These are phyloP conservation scores for Lophochroa leadbeateri DNA, from an alignment of 2,113 vertebrate species.

Conservation along the genomic window DNA sequence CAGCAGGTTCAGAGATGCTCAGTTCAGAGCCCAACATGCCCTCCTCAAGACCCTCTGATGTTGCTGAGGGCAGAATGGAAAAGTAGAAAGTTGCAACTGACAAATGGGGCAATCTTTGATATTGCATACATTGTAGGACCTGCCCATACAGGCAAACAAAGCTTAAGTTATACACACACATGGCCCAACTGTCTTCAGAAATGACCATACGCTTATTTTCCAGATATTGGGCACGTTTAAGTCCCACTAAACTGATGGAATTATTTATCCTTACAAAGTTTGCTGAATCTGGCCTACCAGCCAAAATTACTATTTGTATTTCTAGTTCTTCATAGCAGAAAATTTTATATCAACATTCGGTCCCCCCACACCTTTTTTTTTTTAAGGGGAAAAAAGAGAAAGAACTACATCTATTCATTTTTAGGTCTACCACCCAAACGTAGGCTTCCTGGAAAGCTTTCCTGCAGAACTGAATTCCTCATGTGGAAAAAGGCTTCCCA, in stretches of 20 bases:
- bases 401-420: not conserved
- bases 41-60: not conserved
- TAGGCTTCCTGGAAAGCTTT: not conserved
- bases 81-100: not conserved
- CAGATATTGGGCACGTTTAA: not conserved
- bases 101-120: not conserved
- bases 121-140: not conserved
- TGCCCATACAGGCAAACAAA: not conserved
- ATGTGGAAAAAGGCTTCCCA: not conserved
- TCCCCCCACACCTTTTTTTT: accelerated
- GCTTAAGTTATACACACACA: not conserved
- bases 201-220: not conserved
- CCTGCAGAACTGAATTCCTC: not conserved
- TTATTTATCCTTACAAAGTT: not conserved
- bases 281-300: not conserved
- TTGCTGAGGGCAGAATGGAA: not conserved
- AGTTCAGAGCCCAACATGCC: not conserved
- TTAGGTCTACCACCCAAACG: not conserved
- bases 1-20: not conserved
- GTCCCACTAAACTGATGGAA: not conserved
- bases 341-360: not conserved
- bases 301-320: not conserved
- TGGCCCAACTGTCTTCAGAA: not conserved
- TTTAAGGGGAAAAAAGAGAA: not conserved
- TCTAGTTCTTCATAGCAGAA: not conserved